A percentile compares a stretch with the other conserved stretches of the same genome.
Evolutionary conservation across 2,797 vertebrate species (phyloP).

Genomic region (Ctenopoma kingsleyae): DNA sequence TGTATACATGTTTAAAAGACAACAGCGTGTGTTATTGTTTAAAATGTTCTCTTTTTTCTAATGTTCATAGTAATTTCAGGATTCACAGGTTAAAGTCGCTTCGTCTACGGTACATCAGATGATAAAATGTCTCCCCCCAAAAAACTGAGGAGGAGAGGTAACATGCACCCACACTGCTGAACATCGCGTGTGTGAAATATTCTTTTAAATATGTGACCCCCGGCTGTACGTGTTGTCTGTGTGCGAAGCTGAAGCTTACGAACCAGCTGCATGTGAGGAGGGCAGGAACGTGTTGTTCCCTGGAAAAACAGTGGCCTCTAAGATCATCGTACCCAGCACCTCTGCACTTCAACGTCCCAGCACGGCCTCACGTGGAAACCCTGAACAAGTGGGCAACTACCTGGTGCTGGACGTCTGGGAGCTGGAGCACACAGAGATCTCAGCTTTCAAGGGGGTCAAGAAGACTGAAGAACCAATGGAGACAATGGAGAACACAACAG

Average conservation of each 20-base stretch:
- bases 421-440: neutral
- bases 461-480: no score
- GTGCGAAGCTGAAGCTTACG: neutral
- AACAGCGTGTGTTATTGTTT: no score
- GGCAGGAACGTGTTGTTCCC: neutral
- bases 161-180: neutral
- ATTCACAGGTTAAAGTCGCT: no score
- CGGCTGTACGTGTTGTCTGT: no score
- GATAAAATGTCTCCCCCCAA: neutral
- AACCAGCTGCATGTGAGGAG: neutral
- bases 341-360: neutral
- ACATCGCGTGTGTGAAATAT: neutral
- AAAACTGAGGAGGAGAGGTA: neutral
- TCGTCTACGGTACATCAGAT: no score
- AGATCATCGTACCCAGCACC: neutral
- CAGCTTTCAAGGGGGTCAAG: no score
- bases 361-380: neutral
- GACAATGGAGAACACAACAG: no score
- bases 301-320: neutral
- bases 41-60: no score
- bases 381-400: neutral
- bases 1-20: no score
- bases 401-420: neutral
- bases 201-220: neutral
- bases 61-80: no score